phyloP scores from a whole-genome alignment of 2,888 invertebrate species.

The Meloe dianella region DNA sequence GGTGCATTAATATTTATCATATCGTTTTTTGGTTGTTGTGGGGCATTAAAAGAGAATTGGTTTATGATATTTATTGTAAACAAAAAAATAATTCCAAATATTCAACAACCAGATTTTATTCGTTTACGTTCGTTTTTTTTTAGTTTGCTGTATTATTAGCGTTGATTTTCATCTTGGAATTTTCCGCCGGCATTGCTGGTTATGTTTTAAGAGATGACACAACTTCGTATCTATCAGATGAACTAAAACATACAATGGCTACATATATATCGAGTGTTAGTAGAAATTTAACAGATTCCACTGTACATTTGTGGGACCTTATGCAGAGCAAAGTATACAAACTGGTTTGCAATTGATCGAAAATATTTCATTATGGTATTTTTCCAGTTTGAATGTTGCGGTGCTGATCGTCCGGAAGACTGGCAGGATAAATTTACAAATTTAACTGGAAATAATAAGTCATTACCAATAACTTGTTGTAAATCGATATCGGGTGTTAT shows the following conservation, averaged over 20 bases:
- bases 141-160: constrained; percentile 79
- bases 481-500: constrained; percentile 60
- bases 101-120: no score
- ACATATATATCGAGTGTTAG: constrained; percentile 65
- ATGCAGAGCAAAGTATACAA: constrained; percentile 76
- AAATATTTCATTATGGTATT: neutral
- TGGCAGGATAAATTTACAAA: constrained; percentile 60
- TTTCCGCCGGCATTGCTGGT: constrained; percentile 82
- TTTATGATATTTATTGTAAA: constrained; percentile 90
- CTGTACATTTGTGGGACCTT: constrained; percentile 77
- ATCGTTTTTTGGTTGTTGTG: constrained; percentile 95
- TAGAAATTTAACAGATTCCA: constrained; percentile 34
- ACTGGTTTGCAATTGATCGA: neutral
- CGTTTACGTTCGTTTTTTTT: constrained; percentile 35
- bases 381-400: constrained; percentile 76
- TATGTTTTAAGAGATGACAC: constrained; percentile 77
- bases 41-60: constrained; percentile 92
- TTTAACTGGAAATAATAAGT: constrained; percentile 46
- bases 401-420: constrained; percentile 67
- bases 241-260: constrained; percentile 71
- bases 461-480: constrained; percentile 72
- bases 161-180: constrained; percentile 83
- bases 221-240: constrained; percentile 66
- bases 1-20: constrained; percentile 90
- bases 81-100: neutral